Conservation (phyloP, 1,140 invertebrate species). For the Rhyacophila brunnea region DNA sequence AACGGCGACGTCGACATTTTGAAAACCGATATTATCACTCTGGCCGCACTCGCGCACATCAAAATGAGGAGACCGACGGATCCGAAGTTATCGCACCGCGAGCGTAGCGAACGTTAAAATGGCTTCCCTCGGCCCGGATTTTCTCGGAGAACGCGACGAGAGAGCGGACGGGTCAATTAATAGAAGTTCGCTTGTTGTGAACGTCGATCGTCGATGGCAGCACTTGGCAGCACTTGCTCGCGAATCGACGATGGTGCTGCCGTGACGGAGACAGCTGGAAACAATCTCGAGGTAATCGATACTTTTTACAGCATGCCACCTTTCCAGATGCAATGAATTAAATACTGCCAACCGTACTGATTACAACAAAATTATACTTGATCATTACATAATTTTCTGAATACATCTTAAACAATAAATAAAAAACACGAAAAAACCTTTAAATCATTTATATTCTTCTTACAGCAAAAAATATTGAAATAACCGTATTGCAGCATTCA, state of each 20-base stretch:
- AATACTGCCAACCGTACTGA: too few species aligned
- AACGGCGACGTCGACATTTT: conserved; percentile 30
- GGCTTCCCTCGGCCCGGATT: conserved; percentile 36
- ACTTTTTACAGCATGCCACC: conserved; percentile 8
- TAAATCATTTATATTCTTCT: too few species aligned
- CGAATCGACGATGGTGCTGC: conserved; percentile 12
- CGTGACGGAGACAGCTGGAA: conserved; percentile 7
- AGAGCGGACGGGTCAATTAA: conserved; percentile 41
- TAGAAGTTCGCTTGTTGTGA: conserved; percentile 4
- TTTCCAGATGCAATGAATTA: conserved; percentile 3
- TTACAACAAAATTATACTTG: too few species aligned
- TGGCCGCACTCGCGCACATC: conserved; percentile 13
- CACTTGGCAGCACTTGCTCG: conserved; percentile 17
- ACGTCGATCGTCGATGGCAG: not conserved
- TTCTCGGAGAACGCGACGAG: conserved; percentile 36
- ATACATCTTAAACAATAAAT: too few species aligned
- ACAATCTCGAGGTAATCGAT: conserved; percentile 16
- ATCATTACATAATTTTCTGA: too few species aligned
- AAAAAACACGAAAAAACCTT: too few species aligned
- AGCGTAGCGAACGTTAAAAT: conserved; percentile 33
- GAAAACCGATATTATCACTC: conserved; percentile 13
- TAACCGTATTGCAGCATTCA: too few species aligned
- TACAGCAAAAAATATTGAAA: too few species aligned
- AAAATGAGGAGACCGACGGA: conserved; percentile 20
- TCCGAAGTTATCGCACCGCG: conserved; percentile 3